Base-by-base conservation (phyloP, 30 jellyfish, hydroid and myxozoan genomes). In the Clytia hemisphaerica region DNA sequence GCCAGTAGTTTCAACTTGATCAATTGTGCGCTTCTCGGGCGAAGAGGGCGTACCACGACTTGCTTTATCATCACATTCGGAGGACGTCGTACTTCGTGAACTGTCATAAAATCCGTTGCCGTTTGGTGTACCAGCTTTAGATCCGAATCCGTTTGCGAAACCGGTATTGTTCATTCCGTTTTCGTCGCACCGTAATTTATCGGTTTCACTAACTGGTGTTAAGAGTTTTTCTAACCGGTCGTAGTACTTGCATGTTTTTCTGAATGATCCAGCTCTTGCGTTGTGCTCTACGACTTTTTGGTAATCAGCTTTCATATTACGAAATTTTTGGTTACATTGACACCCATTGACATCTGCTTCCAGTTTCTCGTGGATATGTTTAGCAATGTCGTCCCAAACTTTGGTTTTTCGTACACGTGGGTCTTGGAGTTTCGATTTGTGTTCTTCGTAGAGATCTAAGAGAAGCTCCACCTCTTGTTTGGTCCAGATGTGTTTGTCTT, bases 401-500 rank as follows among this genome's bases (percentile, higher is more conserved):
- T 80, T 80, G 16, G 79, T 84, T 71, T 84, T 84, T 19, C 95
- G 75, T 16, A 84, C 83, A 24, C 83, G 84, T 14, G 95, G 95
- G 71, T 70, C 82, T 54, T 76, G 71, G 65, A 84, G 70, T 28
- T 72, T 40, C 1, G 64, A 85, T 47, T 53, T 84, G 76, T 84
- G 59, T 25, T 34, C 88, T 15, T 84, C 95, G 53, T 84, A 84
- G 24, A 84, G 33, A 44, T 84, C 95, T 30, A 84, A 66, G 27
- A 84, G 77, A 68, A 77, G 72, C 58, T 84, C 95, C 4, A 80
- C 93, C 63, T 84, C 93, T 1, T 66, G 85, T 27, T 66, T 84
- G 4, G 95, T 22, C 95, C 95, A 84, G 21, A 84, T 80, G 28
- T 78, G 95, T 60, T 84, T 84, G 4, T 84, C 95, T 2, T 61